phyloP scores from a whole-genome alignment of 30 jellyfish, hydroid and myxozoan genomes.

The Hydractinia symbiolongicarpus region DNA sequence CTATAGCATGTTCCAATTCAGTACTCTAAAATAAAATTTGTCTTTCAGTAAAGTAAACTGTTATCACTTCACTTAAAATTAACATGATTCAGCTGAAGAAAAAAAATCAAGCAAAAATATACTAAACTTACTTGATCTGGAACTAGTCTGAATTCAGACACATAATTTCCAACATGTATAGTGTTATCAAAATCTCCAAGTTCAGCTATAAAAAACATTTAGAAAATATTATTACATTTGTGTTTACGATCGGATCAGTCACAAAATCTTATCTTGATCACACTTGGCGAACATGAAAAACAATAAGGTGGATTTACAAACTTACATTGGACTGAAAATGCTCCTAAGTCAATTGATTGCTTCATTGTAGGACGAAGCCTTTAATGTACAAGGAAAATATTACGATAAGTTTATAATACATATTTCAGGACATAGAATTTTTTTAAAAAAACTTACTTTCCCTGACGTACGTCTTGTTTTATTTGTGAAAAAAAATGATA shows the following conservation, averaged over 20 bases:
- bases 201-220: constrained; percentile 63
- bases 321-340: constrained; percentile 92
- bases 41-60: not conserved
- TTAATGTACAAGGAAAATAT: not conserved
- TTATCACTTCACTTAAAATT: not conserved
- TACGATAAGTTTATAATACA: not conserved
- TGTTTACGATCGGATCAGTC: not conserved
- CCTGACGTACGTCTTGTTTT: constrained; percentile 70
- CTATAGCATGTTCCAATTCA: constrained; percentile 64
- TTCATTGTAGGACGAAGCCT: constrained; percentile 73
- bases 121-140: constrained; percentile 62
- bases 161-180: constrained; percentile 75
- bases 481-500: constrained; percentile 83
- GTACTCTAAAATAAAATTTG: constrained; percentile 36
- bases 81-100: not conserved
- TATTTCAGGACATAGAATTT: not conserved
- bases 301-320: not conserved
- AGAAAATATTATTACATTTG: not conserved
- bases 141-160: constrained; percentile 76
- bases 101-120: not conserved
- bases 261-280: not conserved
- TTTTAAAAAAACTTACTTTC: constrained; percentile 67
- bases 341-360: constrained; percentile 76
- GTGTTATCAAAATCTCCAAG: constrained; percentile 91
- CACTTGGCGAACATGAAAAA: not conserved